Conservation (phyloP, 2,888 invertebrate genomes). For the Slavum lentiscoides region DNA sequence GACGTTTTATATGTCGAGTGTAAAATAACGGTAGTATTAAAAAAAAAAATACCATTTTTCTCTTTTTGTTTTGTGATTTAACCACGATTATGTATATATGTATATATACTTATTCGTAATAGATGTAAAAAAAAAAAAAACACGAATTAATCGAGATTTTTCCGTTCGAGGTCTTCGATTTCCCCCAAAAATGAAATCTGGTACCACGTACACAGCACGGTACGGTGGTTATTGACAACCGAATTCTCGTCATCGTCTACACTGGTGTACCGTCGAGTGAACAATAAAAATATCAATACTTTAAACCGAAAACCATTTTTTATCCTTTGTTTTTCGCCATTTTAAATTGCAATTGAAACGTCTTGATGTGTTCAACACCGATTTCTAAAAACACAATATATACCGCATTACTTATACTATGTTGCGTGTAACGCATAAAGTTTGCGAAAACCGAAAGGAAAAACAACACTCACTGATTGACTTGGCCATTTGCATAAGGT, state of each 20-base stretch:
- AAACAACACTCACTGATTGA: constrained; percentile 28
- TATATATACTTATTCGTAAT: constrained; percentile 3
- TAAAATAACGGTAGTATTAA: background rate
- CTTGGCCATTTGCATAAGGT: constrained; percentile 39
- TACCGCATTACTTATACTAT: too few species aligned
- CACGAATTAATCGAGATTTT: background rate
- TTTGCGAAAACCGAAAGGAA: too few species aligned
- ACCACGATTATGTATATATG: background rate
- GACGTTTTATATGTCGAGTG: background rate
- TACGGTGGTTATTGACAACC: constrained; percentile 2
- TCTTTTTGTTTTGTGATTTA: constrained; percentile 10
- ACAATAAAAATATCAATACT: constrained; percentile 29
- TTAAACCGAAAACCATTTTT: constrained; percentile 8
- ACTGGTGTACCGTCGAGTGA: constrained; percentile 15
- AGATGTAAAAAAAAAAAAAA: background rate
- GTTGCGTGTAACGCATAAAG: background rate
- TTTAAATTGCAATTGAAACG: constrained; percentile 38
- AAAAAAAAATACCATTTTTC: constrained; percentile 1
- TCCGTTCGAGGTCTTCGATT: background rate
- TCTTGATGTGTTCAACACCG: constrained; percentile 38
- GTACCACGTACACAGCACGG: constrained; percentile 20
- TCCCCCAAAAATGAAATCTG: constrained; percentile 15
- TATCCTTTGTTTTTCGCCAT: constrained; percentile 30
- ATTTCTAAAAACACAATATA: constrained; percentile 28
- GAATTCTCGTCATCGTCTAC: constrained; percentile 33